Evolutionary conservation across 2,888 invertebrate species (phyloP).

Genomic region (Pseudanteris insignis): DNA sequence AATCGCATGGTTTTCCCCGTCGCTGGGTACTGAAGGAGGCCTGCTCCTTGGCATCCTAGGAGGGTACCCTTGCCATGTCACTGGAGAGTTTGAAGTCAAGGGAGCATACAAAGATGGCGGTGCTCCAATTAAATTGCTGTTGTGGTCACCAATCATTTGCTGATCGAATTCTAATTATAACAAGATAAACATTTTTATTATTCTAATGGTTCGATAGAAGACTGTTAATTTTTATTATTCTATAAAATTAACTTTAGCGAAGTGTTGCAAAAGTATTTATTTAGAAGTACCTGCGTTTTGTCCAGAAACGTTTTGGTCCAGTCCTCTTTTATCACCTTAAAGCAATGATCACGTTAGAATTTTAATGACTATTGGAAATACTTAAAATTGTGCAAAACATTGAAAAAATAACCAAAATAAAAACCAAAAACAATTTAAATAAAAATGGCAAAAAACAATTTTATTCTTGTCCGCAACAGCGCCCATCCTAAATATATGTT

Average conservation of each 20-base stretch:
- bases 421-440: slow-evolving; percentile 25
- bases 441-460: slow-evolving; percentile 26
- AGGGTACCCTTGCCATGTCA: slow-evolving; percentile 59
- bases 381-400: slow-evolving; percentile 34
- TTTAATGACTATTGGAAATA: too few species aligned
- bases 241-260: too few species aligned
- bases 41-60: slow-evolving; percentile 57
- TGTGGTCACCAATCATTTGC: slow-evolving; percentile 53
- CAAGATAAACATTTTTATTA: slow-evolving; percentile 1
- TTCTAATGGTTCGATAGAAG: too few species aligned
- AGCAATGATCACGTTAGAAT: slow-evolving; percentile 15
- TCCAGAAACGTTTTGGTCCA: slow-evolving; percentile 56
- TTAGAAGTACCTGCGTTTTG: slow-evolving; percentile 59
- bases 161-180: slow-evolving; percentile 53
- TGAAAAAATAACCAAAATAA: slow-evolving; percentile 37
- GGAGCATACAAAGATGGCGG: slow-evolving; percentile 42
- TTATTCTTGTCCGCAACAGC: not conserved
- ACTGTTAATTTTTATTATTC: too few species aligned
- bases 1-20: slow-evolving; percentile 51
- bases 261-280: too few species aligned
- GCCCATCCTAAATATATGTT: slow-evolving; percentile 3
- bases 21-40: slow-evolving; percentile 56
- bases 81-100: slow-evolving; percentile 17
- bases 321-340: slow-evolving; percentile 60
- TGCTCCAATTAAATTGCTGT: slow-evolving; percentile 43